A percentile compares a stretch with the other conserved stretches of the same genome.
Evolutionary conservation across 1,140 invertebrate genomes (phyloP).

Genomic region (Ctenoplectra terminalis): DNA sequence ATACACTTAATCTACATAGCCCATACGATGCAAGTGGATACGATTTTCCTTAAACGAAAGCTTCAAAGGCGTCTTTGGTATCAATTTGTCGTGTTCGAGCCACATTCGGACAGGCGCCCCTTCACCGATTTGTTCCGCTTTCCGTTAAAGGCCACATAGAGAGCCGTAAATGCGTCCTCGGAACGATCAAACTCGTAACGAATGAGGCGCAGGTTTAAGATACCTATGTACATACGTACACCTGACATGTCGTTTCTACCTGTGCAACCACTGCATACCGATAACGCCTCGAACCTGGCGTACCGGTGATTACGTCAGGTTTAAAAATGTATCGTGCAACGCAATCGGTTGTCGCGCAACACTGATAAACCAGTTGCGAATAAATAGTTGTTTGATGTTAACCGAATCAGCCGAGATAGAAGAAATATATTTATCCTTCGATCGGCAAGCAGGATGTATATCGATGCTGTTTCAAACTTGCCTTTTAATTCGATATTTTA

Average conservation of each 20-base stretch:
- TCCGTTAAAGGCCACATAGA: background rate
- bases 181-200: background rate
- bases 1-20: constrained; percentile 18
- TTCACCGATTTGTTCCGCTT: constrained; percentile 46
- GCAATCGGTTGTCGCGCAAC: constrained; percentile 37
- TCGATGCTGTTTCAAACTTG: background rate
- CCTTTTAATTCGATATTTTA: background rate
- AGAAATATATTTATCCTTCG: background rate
- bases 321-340: constrained; percentile 63
- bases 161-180: constrained; percentile 7
- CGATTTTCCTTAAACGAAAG: constrained; percentile 32
- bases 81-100: constrained; percentile 27
- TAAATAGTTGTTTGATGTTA: background rate
- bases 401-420: background rate
- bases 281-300: constrained; percentile 50
- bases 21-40: background rate
- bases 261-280: constrained; percentile 47
- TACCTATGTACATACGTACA: background rate
- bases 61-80: background rate
- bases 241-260: constrained; percentile 40
- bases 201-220: background rate
- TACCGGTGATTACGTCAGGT: constrained; percentile 60
- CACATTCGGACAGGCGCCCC: constrained; percentile 15
- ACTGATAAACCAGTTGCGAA: constrained; percentile 31
- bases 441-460: background rate